These are phyloP conservation scores for Lepidochitona cinerea DNA, from an alignment of 2,888 invertebrate genomes.

Conservation along the genomic window DNA sequence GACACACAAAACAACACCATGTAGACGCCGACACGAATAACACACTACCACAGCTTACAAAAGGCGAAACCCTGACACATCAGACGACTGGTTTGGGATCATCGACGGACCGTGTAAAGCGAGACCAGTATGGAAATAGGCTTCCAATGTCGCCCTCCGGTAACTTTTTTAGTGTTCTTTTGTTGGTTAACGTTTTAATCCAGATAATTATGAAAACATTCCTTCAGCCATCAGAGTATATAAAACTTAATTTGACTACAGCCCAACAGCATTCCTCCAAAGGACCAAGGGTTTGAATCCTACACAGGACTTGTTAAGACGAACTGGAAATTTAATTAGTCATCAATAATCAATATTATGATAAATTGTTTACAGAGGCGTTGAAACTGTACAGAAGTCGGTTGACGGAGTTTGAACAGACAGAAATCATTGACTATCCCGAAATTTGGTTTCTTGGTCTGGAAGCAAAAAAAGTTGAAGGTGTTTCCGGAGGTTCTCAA, in stretches of 20 bases:
- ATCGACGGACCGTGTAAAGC: slow-evolving; percentile 40
- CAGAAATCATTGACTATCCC: slow-evolving; percentile 88
- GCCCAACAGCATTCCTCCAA: too few relatives aligned
- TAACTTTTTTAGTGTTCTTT: too few relatives aligned
- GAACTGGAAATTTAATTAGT: too few relatives aligned
- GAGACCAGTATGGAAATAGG: slow-evolving; percentile 71
- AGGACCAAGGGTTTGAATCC: too few relatives aligned
- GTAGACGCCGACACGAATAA: slow-evolving; percentile 35
- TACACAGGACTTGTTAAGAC: too few relatives aligned
- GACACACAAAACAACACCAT: slow-evolving; percentile 41
- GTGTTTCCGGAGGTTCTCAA: slow-evolving; percentile 58
- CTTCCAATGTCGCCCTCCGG: slow-evolving; percentile 77
- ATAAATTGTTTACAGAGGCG: slow-evolving; percentile 53
- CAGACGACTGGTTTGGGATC: background rate
- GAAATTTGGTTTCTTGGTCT: slow-evolving; percentile 90
- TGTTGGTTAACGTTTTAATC: too few relatives aligned
- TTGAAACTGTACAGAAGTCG: slow-evolving; percentile 86
- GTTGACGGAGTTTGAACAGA: slow-evolving; percentile 90
- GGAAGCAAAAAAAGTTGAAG: slow-evolving; percentile 69
- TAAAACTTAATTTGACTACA: too few relatives aligned
- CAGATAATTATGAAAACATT: too few relatives aligned
- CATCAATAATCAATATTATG: too few relatives aligned
- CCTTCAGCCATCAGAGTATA: too few relatives aligned
- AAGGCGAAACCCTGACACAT: slow-evolving; percentile 19
- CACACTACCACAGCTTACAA: slow-evolving; percentile 48